Evolutionary conservation across 2,888 invertebrate species (phyloP).

Genomic region (Alitta virens): DNA sequence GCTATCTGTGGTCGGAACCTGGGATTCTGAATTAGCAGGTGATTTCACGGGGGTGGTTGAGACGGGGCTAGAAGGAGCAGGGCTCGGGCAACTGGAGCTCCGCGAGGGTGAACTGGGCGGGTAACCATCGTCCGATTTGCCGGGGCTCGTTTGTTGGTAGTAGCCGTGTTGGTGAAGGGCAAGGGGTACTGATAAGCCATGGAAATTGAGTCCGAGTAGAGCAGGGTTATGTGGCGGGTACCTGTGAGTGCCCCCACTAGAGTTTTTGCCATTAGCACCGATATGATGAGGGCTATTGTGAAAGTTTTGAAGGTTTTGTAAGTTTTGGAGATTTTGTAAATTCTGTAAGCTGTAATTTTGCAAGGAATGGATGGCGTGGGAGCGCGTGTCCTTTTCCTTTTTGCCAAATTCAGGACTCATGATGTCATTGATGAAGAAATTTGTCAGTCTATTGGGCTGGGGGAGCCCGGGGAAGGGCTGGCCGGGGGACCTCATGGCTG

Average conservation of each 20-base stretch:
- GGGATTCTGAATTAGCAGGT: background rate
- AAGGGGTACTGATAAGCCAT: background rate
- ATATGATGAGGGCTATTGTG: too few relatives aligned
- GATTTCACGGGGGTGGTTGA: background rate
- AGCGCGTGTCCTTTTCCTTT: background rate
- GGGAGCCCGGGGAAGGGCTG: background rate
- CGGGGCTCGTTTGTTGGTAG: background rate
- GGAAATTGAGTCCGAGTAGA: background rate
- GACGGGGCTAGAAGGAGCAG: slow-evolving; percentile 4
- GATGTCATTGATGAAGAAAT: slow-evolving; percentile 49
- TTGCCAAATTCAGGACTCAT: slow-evolving; percentile 46
- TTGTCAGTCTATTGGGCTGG: slow-evolving; percentile 30
- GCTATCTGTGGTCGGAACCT: background rate
- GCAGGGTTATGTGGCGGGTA: background rate
- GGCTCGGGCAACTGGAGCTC: background rate
- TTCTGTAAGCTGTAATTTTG: background rate
- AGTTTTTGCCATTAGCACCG: background rate
- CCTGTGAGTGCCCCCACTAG: background rate
- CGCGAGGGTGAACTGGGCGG: background rate
- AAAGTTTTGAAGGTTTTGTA: too few relatives aligned
- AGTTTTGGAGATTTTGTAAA: background rate
- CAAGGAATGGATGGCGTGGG: background rate
- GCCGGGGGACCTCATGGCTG: background rate
- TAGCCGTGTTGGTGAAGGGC: background rate
- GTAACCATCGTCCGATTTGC: background rate